A percentile compares a stretch with the other conserved stretches of the same genome.
Evolutionary conservation across 2,888 invertebrate genomes (phyloP).

Genomic region (Sinotaia quadrata): DNA sequence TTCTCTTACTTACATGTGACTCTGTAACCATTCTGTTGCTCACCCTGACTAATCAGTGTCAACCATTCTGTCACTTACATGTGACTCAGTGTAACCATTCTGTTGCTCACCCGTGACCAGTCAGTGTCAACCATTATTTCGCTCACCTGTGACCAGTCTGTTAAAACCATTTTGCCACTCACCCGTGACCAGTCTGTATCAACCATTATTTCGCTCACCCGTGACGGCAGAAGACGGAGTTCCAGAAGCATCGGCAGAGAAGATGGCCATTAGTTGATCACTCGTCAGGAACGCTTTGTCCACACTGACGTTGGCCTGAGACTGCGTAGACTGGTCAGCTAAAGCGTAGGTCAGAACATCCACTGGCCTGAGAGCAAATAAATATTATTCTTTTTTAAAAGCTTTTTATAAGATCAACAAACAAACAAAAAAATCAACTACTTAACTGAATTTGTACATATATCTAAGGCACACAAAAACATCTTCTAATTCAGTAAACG

Average conservation of each 20-base stretch:
- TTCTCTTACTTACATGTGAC: too few species aligned
- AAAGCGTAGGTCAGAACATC: slow-evolving; percentile 38
- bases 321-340: slow-evolving; percentile 39
- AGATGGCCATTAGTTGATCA: slow-evolving; percentile 42
- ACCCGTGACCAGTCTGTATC: too few species aligned
- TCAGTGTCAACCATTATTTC: too few species aligned
- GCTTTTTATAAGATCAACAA: neutral
- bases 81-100: too few species aligned
- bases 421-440: neutral
- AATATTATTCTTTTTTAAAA: neutral
- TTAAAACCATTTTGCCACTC: too few species aligned
- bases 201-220: too few species aligned
- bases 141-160: too few species aligned
- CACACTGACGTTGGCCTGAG: slow-evolving; percentile 28
- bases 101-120: too few species aligned
- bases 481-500: too few species aligned
- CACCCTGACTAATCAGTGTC: too few species aligned
- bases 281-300: slow-evolving; percentile 46
- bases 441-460: neutral
- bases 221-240: slow-evolving; percentile 44
- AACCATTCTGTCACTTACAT: too few species aligned
- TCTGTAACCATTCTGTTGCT: too few species aligned
- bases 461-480: neutral
- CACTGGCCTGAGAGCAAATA: slow-evolving; percentile 36
- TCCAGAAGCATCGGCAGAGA: slow-evolving; percentile 46